Conservation (phyloP, 2,888 invertebrate genomes). For the Elegia similella region DNA sequence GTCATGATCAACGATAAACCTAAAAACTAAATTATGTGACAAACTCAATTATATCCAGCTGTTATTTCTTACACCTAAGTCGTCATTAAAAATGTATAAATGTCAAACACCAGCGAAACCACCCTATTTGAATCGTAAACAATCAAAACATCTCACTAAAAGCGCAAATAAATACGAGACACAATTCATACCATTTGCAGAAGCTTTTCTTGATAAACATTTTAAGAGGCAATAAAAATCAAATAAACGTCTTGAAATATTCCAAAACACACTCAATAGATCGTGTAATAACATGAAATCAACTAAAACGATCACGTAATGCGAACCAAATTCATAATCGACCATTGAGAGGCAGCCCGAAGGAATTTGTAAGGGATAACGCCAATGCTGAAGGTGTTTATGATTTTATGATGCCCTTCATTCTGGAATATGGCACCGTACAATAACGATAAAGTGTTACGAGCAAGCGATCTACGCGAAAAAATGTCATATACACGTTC, state of each 20-base stretch:
- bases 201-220: not conserved
- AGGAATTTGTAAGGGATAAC: constrained; percentile 59
- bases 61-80: no score
- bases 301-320: constrained; percentile 48
- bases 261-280: constrained; percentile 10
- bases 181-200: not conserved
- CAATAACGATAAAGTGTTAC: constrained; percentile 70
- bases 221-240: not conserved
- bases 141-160: not conserved
- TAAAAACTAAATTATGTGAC: no score
- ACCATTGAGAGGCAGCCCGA: constrained; percentile 43
- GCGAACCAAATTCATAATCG: constrained; percentile 61
- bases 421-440: constrained; percentile 62
- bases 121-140: no score
- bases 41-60: no score
- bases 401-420: constrained; percentile 67
- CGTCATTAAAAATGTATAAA: no score
- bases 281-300: constrained; percentile 36
- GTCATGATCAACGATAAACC: no score
- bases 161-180: not conserved
- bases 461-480: constrained; percentile 45
- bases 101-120: no score
- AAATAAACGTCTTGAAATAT: constrained; percentile 1
- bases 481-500: constrained; percentile 54
- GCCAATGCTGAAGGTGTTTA: constrained; percentile 60